phyloP scores from a whole-genome alignment of 2,888 invertebrate genomes.

The Chalcosyrphus nemorum region DNA sequence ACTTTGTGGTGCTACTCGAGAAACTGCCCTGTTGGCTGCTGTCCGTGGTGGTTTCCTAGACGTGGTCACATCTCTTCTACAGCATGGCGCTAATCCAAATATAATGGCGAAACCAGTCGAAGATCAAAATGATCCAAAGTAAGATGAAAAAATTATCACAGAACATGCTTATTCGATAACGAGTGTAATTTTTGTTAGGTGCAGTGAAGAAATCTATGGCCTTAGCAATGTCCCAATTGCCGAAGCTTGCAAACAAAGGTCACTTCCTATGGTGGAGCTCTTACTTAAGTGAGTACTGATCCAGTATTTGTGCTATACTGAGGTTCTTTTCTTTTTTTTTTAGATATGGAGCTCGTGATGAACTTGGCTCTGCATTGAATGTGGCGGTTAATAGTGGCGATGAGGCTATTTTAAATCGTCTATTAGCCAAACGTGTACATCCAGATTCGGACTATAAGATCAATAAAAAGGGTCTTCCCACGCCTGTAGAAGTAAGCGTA shows the following conservation, averaged over 20 bases:
- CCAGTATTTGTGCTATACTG: too few relatives aligned
- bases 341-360: conserved; percentile 91
- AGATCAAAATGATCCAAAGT: conserved; percentile 81
- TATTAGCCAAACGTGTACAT: conserved; percentile 94
- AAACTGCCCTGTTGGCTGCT: conserved; percentile 92
- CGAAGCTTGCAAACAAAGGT: conserved; percentile 81
- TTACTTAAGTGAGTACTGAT: conserved; percentile 78
- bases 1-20: conserved; percentile 89
- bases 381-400: conserved; percentile 90
- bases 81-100: conserved; percentile 92
- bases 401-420: conserved; percentile 88
- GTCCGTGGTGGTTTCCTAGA: conserved; percentile 89
- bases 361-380: conserved; percentile 90
- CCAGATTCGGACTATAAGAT: conserved; percentile 96
- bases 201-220: conserved; percentile 81
- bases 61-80: conserved; percentile 87
- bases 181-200: conserved; percentile 69
- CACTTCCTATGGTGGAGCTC: conserved; percentile 80
- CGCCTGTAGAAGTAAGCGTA: conserved; percentile 82
- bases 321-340: too few relatives aligned
- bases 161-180: neutral
- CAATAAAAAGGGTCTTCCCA: conserved; percentile 90
- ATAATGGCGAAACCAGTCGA: conserved; percentile 83
- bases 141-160: neutral
- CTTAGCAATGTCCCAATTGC: conserved; percentile 81